These are phyloP conservation scores for Digitonthophagus gazella DNA, from an alignment of 2,888 invertebrate genomes.

Conservation along the genomic window DNA sequence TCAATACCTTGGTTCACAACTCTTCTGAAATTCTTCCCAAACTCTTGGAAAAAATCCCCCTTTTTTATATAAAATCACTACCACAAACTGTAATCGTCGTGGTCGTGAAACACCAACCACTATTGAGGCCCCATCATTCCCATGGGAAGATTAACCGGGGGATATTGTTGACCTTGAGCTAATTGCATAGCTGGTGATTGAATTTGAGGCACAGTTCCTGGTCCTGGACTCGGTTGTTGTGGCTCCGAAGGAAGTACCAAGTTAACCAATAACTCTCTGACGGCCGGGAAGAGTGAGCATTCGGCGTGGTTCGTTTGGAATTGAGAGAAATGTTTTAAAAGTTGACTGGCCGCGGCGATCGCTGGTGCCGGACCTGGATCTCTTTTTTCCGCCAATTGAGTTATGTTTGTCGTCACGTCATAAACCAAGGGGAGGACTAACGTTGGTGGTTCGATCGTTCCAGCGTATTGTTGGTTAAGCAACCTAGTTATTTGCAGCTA, in stretches of 20 bases:
- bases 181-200: constrained; percentile 60
- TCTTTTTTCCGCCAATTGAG: constrained; percentile 81
- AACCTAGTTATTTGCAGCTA: constrained; percentile 75
- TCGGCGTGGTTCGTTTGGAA: constrained; percentile 68
- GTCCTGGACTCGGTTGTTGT: constrained; percentile 55
- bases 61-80: constrained; percentile 9
- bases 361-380: constrained; percentile 63
- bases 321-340: constrained; percentile 72
- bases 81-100: constrained; percentile 22
- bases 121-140: constrained; percentile 49
- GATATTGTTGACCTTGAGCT: constrained; percentile 51
- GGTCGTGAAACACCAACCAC: constrained; percentile 25
- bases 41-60: constrained; percentile 7
- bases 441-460: constrained; percentile 65
- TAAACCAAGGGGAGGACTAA: constrained; percentile 87
- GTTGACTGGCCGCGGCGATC: constrained; percentile 62
- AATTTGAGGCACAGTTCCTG: constrained; percentile 53
- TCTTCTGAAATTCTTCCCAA: no score
- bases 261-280: constrained; percentile 83
- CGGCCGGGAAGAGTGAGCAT: constrained; percentile 88
- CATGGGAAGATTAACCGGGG: constrained; percentile 50
- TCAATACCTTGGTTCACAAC: no score
- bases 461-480: constrained; percentile 56
- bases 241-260: constrained; percentile 78
- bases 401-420: constrained; percentile 81